Evolutionary conservation across 2,797 vertebrate genomes (phyloP), one percentile per base, ranked within the genome.

Genomic region (Macropodus opercularis): DNA sequence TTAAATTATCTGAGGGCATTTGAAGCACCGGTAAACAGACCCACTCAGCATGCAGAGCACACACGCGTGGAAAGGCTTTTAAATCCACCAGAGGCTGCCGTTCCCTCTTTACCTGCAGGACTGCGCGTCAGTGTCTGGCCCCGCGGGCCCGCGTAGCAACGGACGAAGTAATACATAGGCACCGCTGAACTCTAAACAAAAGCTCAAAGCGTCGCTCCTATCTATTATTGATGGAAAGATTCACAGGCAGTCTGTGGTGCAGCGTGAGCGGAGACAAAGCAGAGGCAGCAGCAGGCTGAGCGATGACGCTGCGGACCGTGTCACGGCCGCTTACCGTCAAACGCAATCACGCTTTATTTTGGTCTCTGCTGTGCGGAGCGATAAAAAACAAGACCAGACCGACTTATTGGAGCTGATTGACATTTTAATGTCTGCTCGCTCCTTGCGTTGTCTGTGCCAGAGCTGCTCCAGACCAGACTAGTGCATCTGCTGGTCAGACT

Each of bases 191-290:
- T 69, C 68, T 63, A 72, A 85, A 84, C 80, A 77, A 68, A 77
- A 74, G 69, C 75, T 80, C 79, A 77, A 79, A 83, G 75, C 72
- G 15, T 54, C 9, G 39, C 63, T 53, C 44, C 50, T 35, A 81
- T 89, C 72, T 69, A 81, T 84, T 84, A 85, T 85, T 85, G 80
- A 90, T 80, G 69, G 63, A 48, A 58, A 46, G 69, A 69, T 72
- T 69, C 80, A 53, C 77, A 77, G 31, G 53, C 68, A 63, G 57
- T 60, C 57, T 72, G 68, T 17, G 61, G 72, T 70, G 71, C 64
- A 48, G 59, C 22, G 63, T 68, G 59, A 48, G 60, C 21, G 29
- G 60, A 72, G 63, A 75, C 74, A 75, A 70, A 72, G 51, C 51
- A 31, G 46, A 34, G 29, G 49, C 56, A 19, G 57, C 46, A 32